These are phyloP conservation scores for Bibio marci DNA, from an alignment of 2,888 invertebrate species.

Conservation along the genomic window DNA sequence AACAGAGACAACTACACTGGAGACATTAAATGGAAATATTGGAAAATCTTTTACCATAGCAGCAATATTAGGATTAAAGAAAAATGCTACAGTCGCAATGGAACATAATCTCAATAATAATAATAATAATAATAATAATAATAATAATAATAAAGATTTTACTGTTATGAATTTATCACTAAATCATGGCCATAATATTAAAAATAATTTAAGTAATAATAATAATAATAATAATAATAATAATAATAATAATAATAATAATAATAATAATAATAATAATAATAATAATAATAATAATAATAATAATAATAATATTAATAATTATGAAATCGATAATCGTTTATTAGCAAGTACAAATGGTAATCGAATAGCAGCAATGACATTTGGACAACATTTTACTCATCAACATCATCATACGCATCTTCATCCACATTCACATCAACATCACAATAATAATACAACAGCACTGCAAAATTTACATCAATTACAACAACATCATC, in stretches of 20 bases:
- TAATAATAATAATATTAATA: constrained; percentile 1
- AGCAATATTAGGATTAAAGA: constrained; percentile 64
- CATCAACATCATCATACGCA: neutral
- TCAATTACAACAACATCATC: constrained; percentile 27
- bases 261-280: constrained; percentile 19
- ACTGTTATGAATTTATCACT: constrained; percentile 29
- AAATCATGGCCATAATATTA: constrained; percentile 14
- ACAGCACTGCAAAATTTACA: constrained; percentile 28
- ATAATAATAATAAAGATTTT: constrained; percentile 8
- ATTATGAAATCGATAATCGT: neutral
- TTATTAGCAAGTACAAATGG: neutral
- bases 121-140: neutral
- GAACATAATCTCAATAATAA: neutral
- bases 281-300: neutral
- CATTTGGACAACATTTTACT: constrained; percentile 5
- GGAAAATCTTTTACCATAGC: constrained; percentile 76
- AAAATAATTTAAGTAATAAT: constrained; percentile 11
- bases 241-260: constrained; percentile 11
- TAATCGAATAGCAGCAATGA: constrained; percentile 1
- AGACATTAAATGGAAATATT: constrained; percentile 13
- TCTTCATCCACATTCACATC: constrained; percentile 1
- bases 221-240: constrained; percentile 12
- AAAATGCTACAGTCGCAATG: constrained; percentile 12
- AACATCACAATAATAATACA: constrained; percentile 11
- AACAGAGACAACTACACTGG: neutral